Percentiles rank a stretch among this genome's conserved stretches.
Evolutionary conservation across 2,888 invertebrate genomes (phyloP).

Genomic region (Glyphotaelius pellucidus): DNA sequence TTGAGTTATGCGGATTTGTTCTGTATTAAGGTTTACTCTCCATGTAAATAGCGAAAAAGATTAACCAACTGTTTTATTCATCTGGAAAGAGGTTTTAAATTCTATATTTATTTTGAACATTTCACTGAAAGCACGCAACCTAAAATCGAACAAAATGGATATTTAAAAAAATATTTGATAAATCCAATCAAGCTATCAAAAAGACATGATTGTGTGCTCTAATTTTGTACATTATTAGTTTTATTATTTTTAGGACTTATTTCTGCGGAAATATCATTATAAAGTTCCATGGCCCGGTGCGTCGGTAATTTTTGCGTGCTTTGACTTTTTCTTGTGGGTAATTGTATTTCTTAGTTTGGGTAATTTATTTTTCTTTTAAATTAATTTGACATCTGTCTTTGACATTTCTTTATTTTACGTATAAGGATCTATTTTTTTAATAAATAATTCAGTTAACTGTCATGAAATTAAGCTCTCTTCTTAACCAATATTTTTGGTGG

Average conservation of each 20-base stretch:
- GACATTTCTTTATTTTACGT: background rate
- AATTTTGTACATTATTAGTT: no score
- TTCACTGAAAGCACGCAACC: no score
- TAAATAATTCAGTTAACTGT: background rate
- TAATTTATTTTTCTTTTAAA: background rate
- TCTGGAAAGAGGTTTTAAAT: background rate
- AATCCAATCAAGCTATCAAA: no score
- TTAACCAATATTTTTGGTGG: no score
- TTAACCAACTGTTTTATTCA: background rate
- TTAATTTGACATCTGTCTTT: background rate
- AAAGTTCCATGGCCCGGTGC: no score
- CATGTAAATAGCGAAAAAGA: background rate
- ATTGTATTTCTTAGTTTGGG: background rate
- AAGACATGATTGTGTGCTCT: no score
- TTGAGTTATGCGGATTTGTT: background rate
- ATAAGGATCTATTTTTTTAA: background rate
- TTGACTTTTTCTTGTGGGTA: background rate
- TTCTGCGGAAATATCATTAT: no score
- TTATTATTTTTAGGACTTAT: no score
- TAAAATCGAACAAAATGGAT: no score
- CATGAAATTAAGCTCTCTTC: background rate
- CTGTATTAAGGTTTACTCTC: background rate
- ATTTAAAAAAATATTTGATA: no score
- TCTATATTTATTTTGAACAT: background rate
- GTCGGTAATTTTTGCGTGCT: no score